Evolutionary conservation across 37 sponge, comb jelly and placozoan species (phyloP).

Genomic region (Chondrosia reniformis): DNA sequence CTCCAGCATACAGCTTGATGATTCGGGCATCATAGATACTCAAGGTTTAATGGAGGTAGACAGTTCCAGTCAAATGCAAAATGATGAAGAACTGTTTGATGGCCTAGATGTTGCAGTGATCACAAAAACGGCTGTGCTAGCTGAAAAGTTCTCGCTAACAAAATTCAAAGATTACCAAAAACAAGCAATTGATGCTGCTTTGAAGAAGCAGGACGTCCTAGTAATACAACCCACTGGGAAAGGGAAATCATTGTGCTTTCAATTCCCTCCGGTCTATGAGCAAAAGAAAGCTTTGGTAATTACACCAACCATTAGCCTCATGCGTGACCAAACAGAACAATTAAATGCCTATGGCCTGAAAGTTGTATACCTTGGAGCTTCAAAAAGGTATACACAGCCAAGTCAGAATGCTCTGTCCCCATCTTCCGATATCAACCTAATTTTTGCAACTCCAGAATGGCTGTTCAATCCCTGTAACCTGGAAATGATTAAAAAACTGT

Average conservation of each 20-base stretch:
- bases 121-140: too few relatives aligned
- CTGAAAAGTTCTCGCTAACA: too few relatives aligned
- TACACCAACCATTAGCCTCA: slow-evolving; percentile 31
- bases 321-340: neutral
- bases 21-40: too few relatives aligned
- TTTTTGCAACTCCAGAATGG: slow-evolving; percentile 21
- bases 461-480: too few relatives aligned
- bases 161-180: too few relatives aligned
- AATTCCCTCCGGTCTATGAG: neutral
- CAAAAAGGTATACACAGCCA: too few relatives aligned
- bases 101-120: too few relatives aligned
- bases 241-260: slow-evolving; percentile 22
- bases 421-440: neutral
- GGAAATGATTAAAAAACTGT: neutral
- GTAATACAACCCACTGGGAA: slow-evolving; percentile 25
- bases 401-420: neutral
- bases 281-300: neutral
- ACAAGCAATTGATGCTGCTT: too few relatives aligned
- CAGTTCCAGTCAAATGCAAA: too few relatives aligned
- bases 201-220: neutral
- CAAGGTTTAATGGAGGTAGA: too few relatives aligned
- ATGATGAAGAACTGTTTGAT: too few relatives aligned
- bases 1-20: too few relatives aligned
- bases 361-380: neutral
- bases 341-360: neutral